These are phyloP conservation scores for Aurelia sp. DNA, from an alignment of 30 jellyfish, hydroid and myxozoan species.

Conservation along the genomic window DNA sequence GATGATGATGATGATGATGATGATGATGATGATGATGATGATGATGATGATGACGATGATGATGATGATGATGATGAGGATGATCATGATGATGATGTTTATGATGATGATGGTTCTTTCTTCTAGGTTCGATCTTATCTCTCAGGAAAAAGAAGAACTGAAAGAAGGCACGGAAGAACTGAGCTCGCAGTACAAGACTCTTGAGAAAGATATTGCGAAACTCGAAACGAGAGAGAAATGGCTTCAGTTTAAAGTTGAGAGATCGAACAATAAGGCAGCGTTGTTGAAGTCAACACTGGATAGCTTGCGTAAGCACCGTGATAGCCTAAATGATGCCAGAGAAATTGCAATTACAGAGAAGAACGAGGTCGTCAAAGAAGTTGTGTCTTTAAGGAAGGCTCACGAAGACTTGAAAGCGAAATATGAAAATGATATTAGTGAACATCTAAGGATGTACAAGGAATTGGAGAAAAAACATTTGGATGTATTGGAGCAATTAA, in stretches of 20 bases:
- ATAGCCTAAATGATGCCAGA: conserved; percentile 29
- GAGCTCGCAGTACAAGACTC: conserved; percentile 2
- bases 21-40: too few relatives aligned
- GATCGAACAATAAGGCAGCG: conserved; percentile 9
- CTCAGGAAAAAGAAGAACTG: conserved; percentile 38
- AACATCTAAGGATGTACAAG: neutral
- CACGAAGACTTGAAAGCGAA: neutral
- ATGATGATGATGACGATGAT: too few relatives aligned
- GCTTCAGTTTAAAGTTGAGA: conserved; percentile 33
- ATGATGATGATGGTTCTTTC: too few relatives aligned
- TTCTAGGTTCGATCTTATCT: conserved; percentile 40
- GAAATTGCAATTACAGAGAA: conserved; percentile 25
- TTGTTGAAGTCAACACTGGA: conserved; percentile 42
- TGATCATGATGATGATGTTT: too few relatives aligned
- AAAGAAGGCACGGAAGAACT: conserved; percentile 39
- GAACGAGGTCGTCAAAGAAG: conserved; percentile 40
- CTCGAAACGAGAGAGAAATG: conserved; percentile 17
- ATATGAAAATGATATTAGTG: conserved; percentile 26
- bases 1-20: too few relatives aligned
- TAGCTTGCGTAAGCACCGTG: conserved; percentile 47
- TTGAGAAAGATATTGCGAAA: neutral
- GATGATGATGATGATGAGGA: too few relatives aligned
- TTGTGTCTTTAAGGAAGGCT: neutral
- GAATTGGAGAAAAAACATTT: conserved; percentile 43
- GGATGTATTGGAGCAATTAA: conserved; percentile 14